These are phyloP conservation scores for Aepyceros melampus DNA, from an alignment of 2,113 vertebrate species.

Conservation along the genomic window DNA sequence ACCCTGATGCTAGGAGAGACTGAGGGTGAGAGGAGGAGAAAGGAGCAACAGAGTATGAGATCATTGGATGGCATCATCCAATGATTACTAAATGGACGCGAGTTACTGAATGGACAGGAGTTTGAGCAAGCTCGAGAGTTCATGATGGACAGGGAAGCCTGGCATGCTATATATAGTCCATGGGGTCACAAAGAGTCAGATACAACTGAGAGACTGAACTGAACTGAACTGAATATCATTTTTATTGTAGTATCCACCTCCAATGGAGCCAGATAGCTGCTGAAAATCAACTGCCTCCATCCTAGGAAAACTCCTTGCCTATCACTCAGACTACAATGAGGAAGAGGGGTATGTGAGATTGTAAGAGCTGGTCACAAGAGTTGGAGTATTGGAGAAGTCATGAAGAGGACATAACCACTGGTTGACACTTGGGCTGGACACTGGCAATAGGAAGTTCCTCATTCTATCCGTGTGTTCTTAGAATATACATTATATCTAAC, in stretches of 20 bases:
- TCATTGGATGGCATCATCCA: not conserved
- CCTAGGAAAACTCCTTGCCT: not conserved
- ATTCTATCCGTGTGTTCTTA: not conserved
- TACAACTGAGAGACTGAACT: not conserved
- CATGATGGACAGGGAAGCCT: not conserved
- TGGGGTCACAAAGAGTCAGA: fast-evolving
- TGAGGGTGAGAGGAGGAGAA: not conserved
- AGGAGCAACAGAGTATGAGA: not conserved
- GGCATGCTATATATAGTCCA: not conserved
- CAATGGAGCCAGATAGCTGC: not conserved
- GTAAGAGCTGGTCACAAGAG: not conserved
- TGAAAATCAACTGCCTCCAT: not conserved
- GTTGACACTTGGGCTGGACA: not conserved
- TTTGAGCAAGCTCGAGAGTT: not conserved
- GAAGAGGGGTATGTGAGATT: not conserved
- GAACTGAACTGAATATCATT: not conserved
- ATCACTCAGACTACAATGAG: not conserved
- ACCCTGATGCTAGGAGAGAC: not conserved
- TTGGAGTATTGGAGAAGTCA: not conserved
- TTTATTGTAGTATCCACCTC: not conserved
- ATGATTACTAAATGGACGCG: no score
- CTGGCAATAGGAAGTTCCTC: not conserved
- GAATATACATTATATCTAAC: not conserved
- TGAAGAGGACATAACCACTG: not conserved
- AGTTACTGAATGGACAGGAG: not conserved